A percentile compares a stretch with the other conserved stretches of the same genome.
These are phyloP conservation scores for Atta cephalotes DNA, from an alignment of 1,140 invertebrate genomes.

Conservation along the genomic window DNA sequence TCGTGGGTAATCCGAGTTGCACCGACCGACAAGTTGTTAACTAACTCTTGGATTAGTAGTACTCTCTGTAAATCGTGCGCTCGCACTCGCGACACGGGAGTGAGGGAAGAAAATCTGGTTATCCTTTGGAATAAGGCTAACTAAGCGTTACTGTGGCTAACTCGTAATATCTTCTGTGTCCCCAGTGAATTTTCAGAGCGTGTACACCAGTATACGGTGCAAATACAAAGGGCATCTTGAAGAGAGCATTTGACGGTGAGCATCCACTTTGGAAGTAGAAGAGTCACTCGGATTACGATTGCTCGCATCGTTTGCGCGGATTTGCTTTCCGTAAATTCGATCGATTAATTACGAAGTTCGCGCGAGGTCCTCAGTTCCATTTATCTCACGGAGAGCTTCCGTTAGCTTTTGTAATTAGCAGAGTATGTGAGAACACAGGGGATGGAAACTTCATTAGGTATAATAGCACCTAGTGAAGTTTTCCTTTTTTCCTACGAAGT, in stretches of 20 bases:
- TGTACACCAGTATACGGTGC: background rate
- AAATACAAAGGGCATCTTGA: constrained; percentile 9
- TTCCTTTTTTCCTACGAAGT: background rate
- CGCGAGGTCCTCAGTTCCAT: background rate
- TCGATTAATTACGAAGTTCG: constrained; percentile 18
- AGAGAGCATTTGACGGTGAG: constrained; percentile 36
- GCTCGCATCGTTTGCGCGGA: constrained; percentile 24
- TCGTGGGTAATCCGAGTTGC: background rate
- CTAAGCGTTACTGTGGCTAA: background rate
- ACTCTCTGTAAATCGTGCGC: background rate
- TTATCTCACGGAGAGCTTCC: background rate
- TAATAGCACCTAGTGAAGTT: constrained; percentile 1
- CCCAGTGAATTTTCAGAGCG: constrained; percentile 11
- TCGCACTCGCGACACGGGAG: background rate
- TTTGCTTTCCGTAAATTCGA: background rate
- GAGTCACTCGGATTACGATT: constrained; percentile 24
- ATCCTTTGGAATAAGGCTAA: constrained; percentile 16
- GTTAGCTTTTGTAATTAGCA: constrained; percentile 32
- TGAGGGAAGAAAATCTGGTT: background rate
- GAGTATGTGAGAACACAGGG: background rate
- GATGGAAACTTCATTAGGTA: background rate
- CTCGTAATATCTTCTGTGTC: background rate
- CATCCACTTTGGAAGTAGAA: background rate
- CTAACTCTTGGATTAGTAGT: constrained; percentile 15
- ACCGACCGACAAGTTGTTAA: constrained; percentile 30